Evolutionary conservation across 35 echinoderm and acorn worm genomes (phyloP).

Genomic region (Eucidaris tribuloides): DNA sequence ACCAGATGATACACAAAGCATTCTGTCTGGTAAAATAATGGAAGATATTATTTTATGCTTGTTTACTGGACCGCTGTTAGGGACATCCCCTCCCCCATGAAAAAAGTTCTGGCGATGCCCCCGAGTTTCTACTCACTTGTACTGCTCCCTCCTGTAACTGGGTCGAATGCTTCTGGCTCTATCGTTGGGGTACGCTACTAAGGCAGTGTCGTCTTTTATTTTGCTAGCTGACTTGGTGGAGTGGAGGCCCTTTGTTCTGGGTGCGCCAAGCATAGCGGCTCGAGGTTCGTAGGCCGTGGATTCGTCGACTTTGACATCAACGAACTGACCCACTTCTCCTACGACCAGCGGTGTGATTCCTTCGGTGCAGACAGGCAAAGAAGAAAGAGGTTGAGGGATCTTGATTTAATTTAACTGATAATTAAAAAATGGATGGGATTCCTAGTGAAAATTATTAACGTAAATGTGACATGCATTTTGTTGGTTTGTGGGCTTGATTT

Average conservation of each 20-base stretch:
- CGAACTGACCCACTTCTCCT: constrained; percentile 95
- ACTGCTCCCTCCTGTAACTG: constrained; percentile 91
- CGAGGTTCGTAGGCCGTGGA: constrained; percentile 77
- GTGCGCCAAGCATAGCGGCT: constrained; percentile 82
- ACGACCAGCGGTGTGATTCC: constrained; percentile 97
- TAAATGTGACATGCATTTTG: too few species aligned
- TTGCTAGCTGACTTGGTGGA: constrained; percentile 50
- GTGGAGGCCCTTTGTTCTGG: constrained; percentile 71
- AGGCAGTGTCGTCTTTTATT: constrained; percentile 50
- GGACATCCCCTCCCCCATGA: neutral
- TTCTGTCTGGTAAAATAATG: too few species aligned
- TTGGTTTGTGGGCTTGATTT: too few species aligned
- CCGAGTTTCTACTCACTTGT: constrained; percentile 68
- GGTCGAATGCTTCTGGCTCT: constrained; percentile 84
- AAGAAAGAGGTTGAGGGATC: too few species aligned
- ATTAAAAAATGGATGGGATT: too few species aligned
- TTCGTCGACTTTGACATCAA: constrained; percentile 78
- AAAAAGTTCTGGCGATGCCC: neutral
- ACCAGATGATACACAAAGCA: too few species aligned
- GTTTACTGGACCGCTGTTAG: too few species aligned
- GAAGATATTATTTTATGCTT: too few species aligned
- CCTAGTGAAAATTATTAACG: too few species aligned
- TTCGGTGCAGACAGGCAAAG: too few species aligned
- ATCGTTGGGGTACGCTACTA: constrained; percentile 94
- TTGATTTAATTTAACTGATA: too few species aligned